phyloP scores from a whole-genome alignment of 2,797 vertebrate species.

The Aulostomus chinensis region DNA sequence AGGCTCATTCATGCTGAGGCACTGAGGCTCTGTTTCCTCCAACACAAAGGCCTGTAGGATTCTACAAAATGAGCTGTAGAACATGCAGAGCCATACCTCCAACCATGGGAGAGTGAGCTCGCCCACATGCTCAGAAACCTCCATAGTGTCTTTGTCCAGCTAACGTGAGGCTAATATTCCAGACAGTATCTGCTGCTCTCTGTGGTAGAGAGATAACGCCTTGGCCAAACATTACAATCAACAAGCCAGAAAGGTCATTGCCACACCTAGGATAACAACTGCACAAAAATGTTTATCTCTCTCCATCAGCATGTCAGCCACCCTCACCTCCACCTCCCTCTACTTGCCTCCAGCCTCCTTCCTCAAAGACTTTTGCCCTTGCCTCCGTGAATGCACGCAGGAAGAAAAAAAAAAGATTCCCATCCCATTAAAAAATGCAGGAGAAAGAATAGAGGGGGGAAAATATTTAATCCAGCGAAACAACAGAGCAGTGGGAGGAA shows the following conservation, averaged over 20 bases:
- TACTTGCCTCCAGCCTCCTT: conserved; percentile 35
- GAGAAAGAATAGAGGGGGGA: not conserved
- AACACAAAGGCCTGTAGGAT: not conserved
- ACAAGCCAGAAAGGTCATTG: conserved; percentile 61
- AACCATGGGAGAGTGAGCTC: conserved; percentile 8
- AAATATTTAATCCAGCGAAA: conserved; percentile 47
- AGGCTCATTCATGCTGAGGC: conserved; percentile 15
- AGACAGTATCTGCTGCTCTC: conserved; percentile 52
- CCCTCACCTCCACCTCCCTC: conserved; percentile 27
- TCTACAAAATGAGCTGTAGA: not conserved
- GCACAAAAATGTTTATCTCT: conserved; percentile 63
- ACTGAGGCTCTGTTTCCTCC: conserved; percentile 1
- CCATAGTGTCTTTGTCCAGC: conserved; percentile 20
- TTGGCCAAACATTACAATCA: conserved; percentile 55
- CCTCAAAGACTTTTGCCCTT: conserved; percentile 17
- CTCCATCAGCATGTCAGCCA: conserved; percentile 58
- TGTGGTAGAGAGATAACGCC: conserved; percentile 57
- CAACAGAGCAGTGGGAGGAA: conserved; percentile 55
- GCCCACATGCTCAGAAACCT: not conserved
- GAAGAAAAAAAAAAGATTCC: conserved; percentile 53
- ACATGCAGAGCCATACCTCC: conserved; percentile 22
- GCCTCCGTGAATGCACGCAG: conserved; percentile 38
- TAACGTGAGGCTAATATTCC: conserved; percentile 52
- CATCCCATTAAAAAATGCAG: not conserved
- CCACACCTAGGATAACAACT: conserved; percentile 55